Evolutionary conservation across 2,888 invertebrate genomes (phyloP).

Genomic region (Tipula vernalis): DNA sequence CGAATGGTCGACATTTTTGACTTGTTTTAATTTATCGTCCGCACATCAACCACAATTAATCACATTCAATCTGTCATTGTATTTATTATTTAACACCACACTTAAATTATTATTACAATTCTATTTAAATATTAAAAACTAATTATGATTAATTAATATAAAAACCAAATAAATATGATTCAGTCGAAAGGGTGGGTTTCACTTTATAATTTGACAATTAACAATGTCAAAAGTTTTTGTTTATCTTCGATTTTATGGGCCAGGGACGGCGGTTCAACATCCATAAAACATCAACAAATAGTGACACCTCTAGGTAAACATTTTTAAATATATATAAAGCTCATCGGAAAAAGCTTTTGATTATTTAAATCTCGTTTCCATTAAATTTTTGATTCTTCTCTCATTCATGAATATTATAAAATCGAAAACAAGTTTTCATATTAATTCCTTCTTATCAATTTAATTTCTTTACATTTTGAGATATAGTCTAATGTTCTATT

Average conservation of each 20-base stretch:
- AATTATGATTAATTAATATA: background rate
- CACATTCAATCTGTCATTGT: background rate
- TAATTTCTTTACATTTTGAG: background rate
- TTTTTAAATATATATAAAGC: background rate
- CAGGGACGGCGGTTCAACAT: background rate
- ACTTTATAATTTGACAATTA: background rate
- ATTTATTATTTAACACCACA: background rate
- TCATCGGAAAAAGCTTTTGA: background rate
- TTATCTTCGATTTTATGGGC: background rate
- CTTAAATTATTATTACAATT: background rate
- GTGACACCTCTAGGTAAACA: background rate
- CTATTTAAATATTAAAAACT: background rate
- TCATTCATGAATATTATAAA: background rate
- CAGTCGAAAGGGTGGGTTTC: background rate
- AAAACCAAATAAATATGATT: background rate
- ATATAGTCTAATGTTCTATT: background rate
- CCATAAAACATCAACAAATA: background rate
- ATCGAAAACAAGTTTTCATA: background rate
- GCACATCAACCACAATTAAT: background rate
- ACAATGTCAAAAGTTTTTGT: background rate
- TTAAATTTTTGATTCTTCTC: background rate
- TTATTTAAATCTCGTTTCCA: background rate
- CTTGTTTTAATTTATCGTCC: background rate
- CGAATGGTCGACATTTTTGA: background rate
- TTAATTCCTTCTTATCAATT: background rate